Evolutionary conservation across 2,797 vertebrate species (phyloP).

Genomic region (Liasis olivaceus): DNA sequence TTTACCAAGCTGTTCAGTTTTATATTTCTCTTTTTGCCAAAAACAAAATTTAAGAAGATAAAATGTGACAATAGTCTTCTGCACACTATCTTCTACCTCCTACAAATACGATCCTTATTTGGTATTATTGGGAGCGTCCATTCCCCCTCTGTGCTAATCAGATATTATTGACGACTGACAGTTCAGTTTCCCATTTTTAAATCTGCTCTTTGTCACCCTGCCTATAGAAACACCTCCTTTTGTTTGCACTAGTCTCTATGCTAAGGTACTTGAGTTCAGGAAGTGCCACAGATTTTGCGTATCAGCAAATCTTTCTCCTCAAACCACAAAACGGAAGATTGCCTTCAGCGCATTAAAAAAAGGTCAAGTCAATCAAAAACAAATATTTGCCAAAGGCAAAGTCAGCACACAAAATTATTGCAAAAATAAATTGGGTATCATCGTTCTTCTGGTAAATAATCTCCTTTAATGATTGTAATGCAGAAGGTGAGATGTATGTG

Average conservation of each 20-base stretch:
- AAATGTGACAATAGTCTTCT: not conserved
- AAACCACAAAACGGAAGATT: slow-evolving; percentile 29
- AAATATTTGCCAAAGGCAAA: slow-evolving; percentile 23
- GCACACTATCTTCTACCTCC: not conserved
- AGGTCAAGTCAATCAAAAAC: slow-evolving; percentile 27
- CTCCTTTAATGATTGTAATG: not conserved
- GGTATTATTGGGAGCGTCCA: not conserved
- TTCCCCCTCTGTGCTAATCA: slow-evolving; percentile 28
- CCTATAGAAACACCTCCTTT: slow-evolving; percentile 27
- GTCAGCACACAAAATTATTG: slow-evolving; percentile 13
- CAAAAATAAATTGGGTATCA: not conserved
- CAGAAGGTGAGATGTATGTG: not conserved
- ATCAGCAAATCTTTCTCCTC: not conserved
- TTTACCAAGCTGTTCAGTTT: not conserved
- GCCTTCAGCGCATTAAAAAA: slow-evolving; percentile 36
- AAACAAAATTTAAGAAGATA: not conserved
- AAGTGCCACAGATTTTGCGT: slow-evolving; percentile 9
- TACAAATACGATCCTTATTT: not conserved
- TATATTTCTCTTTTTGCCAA: not conserved
- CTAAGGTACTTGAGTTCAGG: not conserved
- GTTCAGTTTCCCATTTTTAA: not conserved
- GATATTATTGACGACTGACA: not conserved
- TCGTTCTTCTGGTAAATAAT: not conserved
- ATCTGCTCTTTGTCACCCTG: slow-evolving; percentile 33
- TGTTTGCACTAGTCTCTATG: not conserved